Evolutionary conservation across 1,140 invertebrate species (phyloP), one percentile per base, ranked within the genome.

Genomic region (Drosophila navojoa): DNA sequence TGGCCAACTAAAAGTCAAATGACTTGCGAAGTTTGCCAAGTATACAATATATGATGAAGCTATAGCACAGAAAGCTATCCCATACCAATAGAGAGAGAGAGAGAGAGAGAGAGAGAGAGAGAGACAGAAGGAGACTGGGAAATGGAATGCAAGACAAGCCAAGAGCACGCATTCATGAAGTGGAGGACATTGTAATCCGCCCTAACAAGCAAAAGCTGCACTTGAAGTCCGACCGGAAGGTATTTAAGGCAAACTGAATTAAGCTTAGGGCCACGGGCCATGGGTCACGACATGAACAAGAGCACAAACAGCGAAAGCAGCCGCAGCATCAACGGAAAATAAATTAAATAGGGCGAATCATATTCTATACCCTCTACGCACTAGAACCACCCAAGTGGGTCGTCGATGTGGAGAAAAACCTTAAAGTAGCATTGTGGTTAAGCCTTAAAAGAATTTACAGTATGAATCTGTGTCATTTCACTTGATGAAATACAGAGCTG

Each of bases 181-280:
- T 38, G 35, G 11, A 11, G 13, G 27, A 55, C 27, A 35, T 53
- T 55, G 19, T 62, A 63, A 62, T 54, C 52, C 42, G 15, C 42
- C 22, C 35, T 58, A 67, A 68, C 70, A 59, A 59, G 54, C 54
- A 35, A n/a, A 9, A 45, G 45, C 35, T 57, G 44, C 50, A 70
- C 67, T 47, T 69, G 35, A 11, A 38, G 25, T 49, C 29, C 29
- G 40, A 15, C 45, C 47, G 22, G 16, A 29, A 16, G 44, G 44
- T 29, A 45, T 45, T 15, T 44, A 19, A 47, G 59, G 15, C 45
- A 50, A 58, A 59, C 32, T 67, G 53, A 50, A 68, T 42, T 45
- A 52, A 50, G 40, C 27, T 35, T 49, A 42, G 32, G 16, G 5
- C 35, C 42, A 44, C 0, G 42, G 38, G 29, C 40, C 47, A n/a